phyloP scores from a whole-genome alignment of 2,888 invertebrate genomes.

The Augochlorella aurata region DNA sequence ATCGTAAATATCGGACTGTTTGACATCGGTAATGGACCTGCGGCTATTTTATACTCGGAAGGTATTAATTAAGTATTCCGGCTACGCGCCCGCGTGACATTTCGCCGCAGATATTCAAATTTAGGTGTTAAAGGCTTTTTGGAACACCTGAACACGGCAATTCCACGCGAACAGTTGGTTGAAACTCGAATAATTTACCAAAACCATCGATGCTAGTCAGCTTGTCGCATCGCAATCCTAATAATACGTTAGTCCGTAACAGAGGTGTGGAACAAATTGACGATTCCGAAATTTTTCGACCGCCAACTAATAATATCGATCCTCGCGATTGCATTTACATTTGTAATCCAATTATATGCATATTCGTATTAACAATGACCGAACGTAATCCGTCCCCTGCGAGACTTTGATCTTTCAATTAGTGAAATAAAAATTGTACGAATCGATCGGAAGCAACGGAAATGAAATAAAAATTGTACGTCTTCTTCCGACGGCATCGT shows the following conservation, averaged over 20 bases:
- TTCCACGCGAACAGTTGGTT: slow-evolving; percentile 14
- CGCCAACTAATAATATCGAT: not conserved
- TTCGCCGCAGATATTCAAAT: not conserved
- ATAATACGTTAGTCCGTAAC: slow-evolving; percentile 32
- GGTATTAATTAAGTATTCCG: not conserved
- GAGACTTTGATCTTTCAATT: too few relatives aligned
- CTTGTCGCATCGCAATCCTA: slow-evolving; percentile 4
- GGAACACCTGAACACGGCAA: not conserved
- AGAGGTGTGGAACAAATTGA: not conserved
- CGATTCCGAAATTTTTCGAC: not conserved
- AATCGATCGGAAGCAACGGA: too few relatives aligned
- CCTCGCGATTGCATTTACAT: not conserved
- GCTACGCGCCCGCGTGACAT: not conserved
- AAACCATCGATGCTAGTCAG: not conserved
- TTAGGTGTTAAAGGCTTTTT: not conserved
- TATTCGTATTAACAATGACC: too few relatives aligned
- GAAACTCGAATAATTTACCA: slow-evolving; percentile 20
- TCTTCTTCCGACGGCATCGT: too few relatives aligned
- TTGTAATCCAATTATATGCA: not conserved
- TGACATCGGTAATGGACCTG: not conserved
- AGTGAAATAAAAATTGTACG: too few relatives aligned
- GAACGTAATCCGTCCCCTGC: too few relatives aligned
- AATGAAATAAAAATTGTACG: too few relatives aligned
- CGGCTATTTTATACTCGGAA: not conserved
- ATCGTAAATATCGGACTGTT: not conserved